Conservation (phyloP, 2,113 vertebrate genomes). For the Antennarius striatus region DNA sequence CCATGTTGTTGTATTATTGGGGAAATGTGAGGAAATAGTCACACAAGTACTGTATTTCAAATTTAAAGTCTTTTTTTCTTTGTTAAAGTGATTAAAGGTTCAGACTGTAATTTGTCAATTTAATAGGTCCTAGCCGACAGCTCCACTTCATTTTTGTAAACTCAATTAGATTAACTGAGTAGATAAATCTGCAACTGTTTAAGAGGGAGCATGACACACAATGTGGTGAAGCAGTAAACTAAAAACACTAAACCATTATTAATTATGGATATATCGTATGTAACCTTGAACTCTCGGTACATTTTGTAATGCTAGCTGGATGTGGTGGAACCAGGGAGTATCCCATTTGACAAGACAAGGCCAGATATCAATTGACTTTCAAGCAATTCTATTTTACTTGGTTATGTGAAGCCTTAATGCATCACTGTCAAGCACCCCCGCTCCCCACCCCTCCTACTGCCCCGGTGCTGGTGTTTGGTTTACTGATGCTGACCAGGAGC, state of each 20-base stretch:
- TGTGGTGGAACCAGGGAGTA: conserved; percentile 52
- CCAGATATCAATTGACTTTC: conserved; percentile 58
- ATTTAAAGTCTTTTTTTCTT: no score
- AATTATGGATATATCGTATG: conserved; percentile 18
- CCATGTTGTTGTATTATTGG: no score
- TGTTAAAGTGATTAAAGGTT: no score
- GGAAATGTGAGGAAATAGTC: no score
- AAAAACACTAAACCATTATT: background rate
- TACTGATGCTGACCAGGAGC: conserved; percentile 40
- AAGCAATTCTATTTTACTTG: conserved; percentile 37
- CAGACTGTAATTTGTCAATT: no score
- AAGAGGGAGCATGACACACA: background rate
- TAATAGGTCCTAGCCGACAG: no score
- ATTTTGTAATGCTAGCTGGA: conserved; percentile 34
- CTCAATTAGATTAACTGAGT: no score
- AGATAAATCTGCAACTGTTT: no score
- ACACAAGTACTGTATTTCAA: no score
- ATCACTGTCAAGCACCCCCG: conserved; percentile 52
- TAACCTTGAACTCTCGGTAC: conserved; percentile 45
- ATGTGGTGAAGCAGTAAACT: background rate
- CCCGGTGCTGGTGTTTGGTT: conserved; percentile 11
- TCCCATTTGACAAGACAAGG: conserved; percentile 64
- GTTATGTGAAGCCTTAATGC: conserved; percentile 57
- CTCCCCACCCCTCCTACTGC: conserved; percentile 37
- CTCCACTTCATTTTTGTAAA: no score